Conservation (phyloP, 1,140 invertebrate genomes). For the Globodera rostochiensis region DNA sequence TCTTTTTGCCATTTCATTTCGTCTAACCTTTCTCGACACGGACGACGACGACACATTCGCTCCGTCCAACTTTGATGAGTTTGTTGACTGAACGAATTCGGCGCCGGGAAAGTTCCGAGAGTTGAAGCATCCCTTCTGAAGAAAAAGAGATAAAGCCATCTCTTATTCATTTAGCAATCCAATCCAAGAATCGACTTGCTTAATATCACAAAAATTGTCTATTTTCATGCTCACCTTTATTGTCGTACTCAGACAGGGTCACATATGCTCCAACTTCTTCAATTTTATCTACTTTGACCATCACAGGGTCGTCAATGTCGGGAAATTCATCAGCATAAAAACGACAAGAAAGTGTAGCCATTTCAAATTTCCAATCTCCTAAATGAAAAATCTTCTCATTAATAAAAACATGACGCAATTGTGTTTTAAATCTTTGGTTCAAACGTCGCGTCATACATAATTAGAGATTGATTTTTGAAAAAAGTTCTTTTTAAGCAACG, state of each 20-base stretch:
- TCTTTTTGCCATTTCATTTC: neutral
- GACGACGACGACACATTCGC: constrained; percentile 97
- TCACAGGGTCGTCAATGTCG: constrained; percentile 97
- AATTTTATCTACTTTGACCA: constrained; percentile 97
- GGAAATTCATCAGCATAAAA: constrained; percentile 98
- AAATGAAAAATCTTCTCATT: too few relatives aligned
- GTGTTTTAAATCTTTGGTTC: too few relatives aligned
- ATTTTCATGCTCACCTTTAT: constrained; percentile 77
- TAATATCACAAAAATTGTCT: too few relatives aligned
- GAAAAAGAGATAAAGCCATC: constrained; percentile 1
- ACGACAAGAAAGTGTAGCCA: constrained; percentile 82
- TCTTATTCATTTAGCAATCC: constrained; percentile 74
- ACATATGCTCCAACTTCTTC: constrained; percentile 99
- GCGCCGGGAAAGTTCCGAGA: constrained; percentile 91
- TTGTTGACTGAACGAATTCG: constrained; percentile 99
- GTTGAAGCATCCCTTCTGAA: constrained; percentile 70
- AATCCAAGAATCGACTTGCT: constrained; percentile 60
- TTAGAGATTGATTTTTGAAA: too few relatives aligned
- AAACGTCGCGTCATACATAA: too few relatives aligned
- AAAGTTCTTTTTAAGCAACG: too few relatives aligned
- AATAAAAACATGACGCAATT: too few relatives aligned
- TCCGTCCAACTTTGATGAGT: constrained; percentile 95
- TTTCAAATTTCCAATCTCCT: neutral
- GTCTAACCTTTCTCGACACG: constrained; percentile 96
- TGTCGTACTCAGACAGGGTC: constrained; percentile 93